phyloP scores from a whole-genome alignment of 2,888 invertebrate genomes.

The Oasisia sp. region DNA sequence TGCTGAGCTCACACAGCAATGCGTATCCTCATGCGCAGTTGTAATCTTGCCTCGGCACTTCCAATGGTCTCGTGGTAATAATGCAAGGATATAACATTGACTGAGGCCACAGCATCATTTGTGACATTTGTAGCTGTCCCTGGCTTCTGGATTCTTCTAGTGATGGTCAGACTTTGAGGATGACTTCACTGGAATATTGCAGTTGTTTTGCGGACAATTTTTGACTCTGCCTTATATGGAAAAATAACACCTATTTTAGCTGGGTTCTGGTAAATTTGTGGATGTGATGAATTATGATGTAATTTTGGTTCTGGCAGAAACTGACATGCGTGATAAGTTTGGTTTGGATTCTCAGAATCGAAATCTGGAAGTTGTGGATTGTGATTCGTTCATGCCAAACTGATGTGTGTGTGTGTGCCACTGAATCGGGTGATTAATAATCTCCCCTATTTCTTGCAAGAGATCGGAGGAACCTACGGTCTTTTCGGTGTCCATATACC shows the following conservation, averaged over 20 bases:
- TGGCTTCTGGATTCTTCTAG: neutral
- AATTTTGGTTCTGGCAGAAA: neutral
- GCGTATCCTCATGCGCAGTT: neutral
- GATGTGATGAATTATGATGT: constrained; percentile 6
- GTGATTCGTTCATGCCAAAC: neutral
- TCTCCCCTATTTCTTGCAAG: too few relatives aligned
- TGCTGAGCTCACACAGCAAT: neutral
- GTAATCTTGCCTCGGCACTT: neutral
- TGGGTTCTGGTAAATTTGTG: neutral
- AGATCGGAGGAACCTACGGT: too few relatives aligned
- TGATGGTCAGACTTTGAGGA: neutral
- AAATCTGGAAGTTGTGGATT: neutral
- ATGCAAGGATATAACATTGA: neutral
- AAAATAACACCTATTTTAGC: neutral
- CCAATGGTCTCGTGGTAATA: neutral
- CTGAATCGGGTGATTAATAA: too few relatives aligned
- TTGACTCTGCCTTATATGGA: neutral
- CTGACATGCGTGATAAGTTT: neutral
- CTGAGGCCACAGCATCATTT: neutral
- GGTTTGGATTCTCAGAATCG: neutral
- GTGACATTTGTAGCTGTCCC: neutral
- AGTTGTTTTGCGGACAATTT: neutral
- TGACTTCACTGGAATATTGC: neutral
- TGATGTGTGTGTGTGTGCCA: neutral
- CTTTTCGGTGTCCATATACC: too few relatives aligned